phyloP scores from a whole-genome alignment of 2,888 invertebrate genomes.

The Endomychus coccineus region DNA sequence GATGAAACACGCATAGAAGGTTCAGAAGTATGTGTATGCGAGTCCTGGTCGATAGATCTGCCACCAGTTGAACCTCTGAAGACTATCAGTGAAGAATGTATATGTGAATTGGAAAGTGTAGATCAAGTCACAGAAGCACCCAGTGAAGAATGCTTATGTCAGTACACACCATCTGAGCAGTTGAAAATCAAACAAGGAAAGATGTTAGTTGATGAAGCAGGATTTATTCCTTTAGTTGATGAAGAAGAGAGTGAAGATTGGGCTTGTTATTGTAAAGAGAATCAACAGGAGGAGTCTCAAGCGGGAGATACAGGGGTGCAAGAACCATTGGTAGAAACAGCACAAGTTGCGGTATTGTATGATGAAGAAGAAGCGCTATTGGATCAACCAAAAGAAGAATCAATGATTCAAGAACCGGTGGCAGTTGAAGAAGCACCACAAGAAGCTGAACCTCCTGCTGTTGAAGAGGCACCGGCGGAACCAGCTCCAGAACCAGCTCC shows the following conservation, averaged over 20 bases:
- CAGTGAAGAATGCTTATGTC: constrained; percentile 9
- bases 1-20: constrained; percentile 9
- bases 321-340: constrained; percentile 4
- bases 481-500: too few relatives aligned
- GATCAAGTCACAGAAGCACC: not conserved
- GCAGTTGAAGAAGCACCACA: too few relatives aligned
- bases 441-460: too few relatives aligned
- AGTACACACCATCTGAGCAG: constrained; percentile 10
- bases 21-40: constrained; percentile 10
- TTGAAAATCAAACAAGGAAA: constrained; percentile 11
- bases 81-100: constrained; percentile 10
- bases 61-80: constrained; percentile 5
- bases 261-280: constrained; percentile 10
- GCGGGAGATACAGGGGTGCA: constrained; percentile 2
- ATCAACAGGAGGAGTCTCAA: not conserved
- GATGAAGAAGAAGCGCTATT: constrained; percentile 8
- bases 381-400: too few relatives aligned
- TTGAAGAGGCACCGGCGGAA: too few relatives aligned
- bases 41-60: constrained; percentile 9
- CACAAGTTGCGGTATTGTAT: constrained; percentile 1
- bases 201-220: too few relatives aligned
- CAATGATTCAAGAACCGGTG: too few relatives aligned
- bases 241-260: constrained; percentile 6
- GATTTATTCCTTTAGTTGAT: not conserved
- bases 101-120: constrained; percentile 7